Percentiles rank a stretch among this genome's conserved stretches.
These are phyloP conservation scores for Premnoplex brunnescens DNA, from an alignment of 2,797 vertebrate genomes.

Conservation along the genomic window DNA sequence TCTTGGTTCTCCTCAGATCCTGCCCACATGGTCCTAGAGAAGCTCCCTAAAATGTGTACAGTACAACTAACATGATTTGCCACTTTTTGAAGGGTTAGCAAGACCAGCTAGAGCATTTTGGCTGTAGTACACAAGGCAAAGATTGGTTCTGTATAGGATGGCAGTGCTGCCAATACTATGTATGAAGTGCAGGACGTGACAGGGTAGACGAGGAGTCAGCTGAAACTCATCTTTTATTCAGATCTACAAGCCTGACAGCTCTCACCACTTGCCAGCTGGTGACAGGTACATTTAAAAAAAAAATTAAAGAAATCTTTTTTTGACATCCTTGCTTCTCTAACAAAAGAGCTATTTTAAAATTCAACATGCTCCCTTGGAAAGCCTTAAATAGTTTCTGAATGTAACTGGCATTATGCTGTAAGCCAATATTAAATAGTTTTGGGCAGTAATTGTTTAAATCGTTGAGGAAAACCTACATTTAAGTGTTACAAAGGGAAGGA, in stretches of 20 bases:
- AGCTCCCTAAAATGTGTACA: background rate
- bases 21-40: background rate
- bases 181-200: background rate
- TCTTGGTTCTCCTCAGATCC: background rate
- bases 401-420: constrained; percentile 25
- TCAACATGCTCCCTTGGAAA: constrained; percentile 30
- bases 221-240: constrained; percentile 40
- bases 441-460: constrained; percentile 38
- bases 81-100: background rate
- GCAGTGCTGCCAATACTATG: background rate
- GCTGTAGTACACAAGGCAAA: background rate
- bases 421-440: constrained; percentile 34
- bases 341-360: constrained; percentile 63
- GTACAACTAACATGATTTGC: background rate
- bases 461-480: constrained; percentile 1
- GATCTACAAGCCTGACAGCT: constrained; percentile 40
- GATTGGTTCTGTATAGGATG: background rate
- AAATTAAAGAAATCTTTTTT: background rate
- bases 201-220: background rate
- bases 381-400: constrained; percentile 58
- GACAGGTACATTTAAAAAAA: constrained; percentile 51
- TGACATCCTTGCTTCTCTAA: constrained; percentile 19
- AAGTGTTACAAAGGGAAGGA: constrained; percentile 8
- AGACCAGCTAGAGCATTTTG: background rate
- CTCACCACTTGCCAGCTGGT: constrained; percentile 44